Conservation (phyloP, 2,888 invertebrate species). For the Trichopoda pennipes region DNA sequence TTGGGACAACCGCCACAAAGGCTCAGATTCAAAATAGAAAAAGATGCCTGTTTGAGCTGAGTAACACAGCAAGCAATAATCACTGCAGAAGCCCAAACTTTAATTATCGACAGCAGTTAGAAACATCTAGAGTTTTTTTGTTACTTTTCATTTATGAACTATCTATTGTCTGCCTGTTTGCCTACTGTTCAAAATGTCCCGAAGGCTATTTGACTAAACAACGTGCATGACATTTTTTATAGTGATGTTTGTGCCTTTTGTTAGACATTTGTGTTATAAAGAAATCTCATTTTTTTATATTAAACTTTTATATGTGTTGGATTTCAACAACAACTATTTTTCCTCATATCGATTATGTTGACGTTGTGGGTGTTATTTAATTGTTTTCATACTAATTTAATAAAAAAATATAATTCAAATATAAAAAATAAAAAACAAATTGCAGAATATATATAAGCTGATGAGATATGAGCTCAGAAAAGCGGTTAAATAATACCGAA, state of each 20-base stretch:
- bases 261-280: neutral
- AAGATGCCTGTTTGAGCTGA: neutral
- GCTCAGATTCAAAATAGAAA: neutral
- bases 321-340: neutral
- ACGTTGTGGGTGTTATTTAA: neutral
- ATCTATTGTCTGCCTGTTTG: constrained; percentile 21
- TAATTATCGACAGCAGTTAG: constrained; percentile 40
- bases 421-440: too few species aligned
- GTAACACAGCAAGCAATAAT: neutral
- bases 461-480: too few species aligned
- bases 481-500: too few species aligned
- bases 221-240: constrained; percentile 21
- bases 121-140: neutral
- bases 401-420: too few species aligned
- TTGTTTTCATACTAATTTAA: too few species aligned
- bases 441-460: too few species aligned
- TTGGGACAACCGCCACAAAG: neutral
- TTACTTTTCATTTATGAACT: constrained; percentile 17
- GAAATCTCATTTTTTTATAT: neutral
- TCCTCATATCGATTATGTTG: neutral
- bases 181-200: constrained; percentile 24
- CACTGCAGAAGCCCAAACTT: neutral
- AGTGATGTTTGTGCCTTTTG: neutral
- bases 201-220: constrained; percentile 57
- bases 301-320: neutral